Evolutionary conservation across 1,140 invertebrate genomes (phyloP), one percentile per base, ranked within the genome.

Genomic region (Lutraria rhynchaena): DNA sequence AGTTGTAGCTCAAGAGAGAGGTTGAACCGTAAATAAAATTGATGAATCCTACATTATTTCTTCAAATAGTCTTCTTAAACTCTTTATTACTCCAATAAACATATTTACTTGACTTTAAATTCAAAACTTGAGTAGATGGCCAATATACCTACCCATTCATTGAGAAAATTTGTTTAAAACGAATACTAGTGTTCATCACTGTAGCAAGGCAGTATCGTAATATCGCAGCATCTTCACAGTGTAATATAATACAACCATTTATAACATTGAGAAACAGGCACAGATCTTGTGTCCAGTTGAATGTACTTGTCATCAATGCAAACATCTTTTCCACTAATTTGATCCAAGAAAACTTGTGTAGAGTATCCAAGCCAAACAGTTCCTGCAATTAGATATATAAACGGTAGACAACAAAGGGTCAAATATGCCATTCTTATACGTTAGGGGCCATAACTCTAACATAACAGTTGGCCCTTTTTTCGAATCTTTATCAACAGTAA

Each of bases 301-400:
- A 99, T 89, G 99, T 99, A 19, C 97, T 97, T 3, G 97, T 97
- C 98, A 99, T 99, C 0, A 97, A 97, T 93, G 98, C 97, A 91
- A 99, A 99, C 98, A 99, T 99, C 60, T 97, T 95, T 0, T 96
- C 96, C 85, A 99, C 98, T 27, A 99, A 93, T 83, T 98, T 96
- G 0, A 98, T 97, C 99, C 99, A 99, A 95, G 98, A 98, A 89
- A 99, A 98, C 92, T 99, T 99, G 92, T 99, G 98, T 81, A 99
- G 93, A 0, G 99, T 97, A 92, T 99, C 99, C 80, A 99, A 93
- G 1, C 97, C 97, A 60, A 98, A 94, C 44, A 99, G 93, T 90
- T 99, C 97, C 95, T 96, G 84, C 53, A 82, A 87, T 81, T 69
- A 29, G 63, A 19, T 78, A 61, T 49, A 73, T 75, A 51, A 71